Conservation (phyloP, 1,140 invertebrate species). For the Riptortus pedestris region DNA sequence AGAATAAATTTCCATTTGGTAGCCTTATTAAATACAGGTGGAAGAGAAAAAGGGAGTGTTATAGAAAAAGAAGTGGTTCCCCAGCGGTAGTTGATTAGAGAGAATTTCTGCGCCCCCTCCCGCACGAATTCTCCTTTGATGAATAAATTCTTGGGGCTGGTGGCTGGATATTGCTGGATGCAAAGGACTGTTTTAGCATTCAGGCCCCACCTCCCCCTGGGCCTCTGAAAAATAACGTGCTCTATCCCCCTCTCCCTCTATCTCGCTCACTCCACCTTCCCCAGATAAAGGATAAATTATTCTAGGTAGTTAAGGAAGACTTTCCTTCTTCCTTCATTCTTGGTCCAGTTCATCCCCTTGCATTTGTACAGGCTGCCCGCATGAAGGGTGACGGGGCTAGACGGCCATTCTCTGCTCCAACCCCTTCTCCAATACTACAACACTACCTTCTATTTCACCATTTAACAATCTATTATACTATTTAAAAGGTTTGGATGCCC, state of each 20-base stretch:
- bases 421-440: too few species aligned
- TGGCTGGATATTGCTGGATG: constrained; percentile 6
- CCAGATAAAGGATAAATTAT: constrained; percentile 8
- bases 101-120: not conserved
- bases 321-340: not conserved
- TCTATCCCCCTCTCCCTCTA: too few species aligned
- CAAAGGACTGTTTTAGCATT: constrained; percentile 6
- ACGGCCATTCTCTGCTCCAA: too few species aligned
- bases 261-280: not conserved
- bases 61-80: not conserved
- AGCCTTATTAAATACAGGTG: not conserved
- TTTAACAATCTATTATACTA: too few species aligned
- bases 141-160: constrained; percentile 5
- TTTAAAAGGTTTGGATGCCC: too few species aligned
- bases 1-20: constrained; percentile 1
- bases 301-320: not conserved
- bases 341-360: too few species aligned
- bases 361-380: not conserved
- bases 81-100: not conserved
- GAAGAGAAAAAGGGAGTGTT: not conserved
- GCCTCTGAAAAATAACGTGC: constrained; percentile 1
- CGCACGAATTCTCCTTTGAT: constrained; percentile 6
- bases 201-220: not conserved
- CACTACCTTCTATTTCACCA: too few species aligned
- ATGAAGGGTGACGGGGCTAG: too few species aligned